Evolutionary conservation across 2,113 vertebrate species (phyloP), one percentile per base, ranked within the genome.

Genomic region (Catharus fuscescens): DNA sequence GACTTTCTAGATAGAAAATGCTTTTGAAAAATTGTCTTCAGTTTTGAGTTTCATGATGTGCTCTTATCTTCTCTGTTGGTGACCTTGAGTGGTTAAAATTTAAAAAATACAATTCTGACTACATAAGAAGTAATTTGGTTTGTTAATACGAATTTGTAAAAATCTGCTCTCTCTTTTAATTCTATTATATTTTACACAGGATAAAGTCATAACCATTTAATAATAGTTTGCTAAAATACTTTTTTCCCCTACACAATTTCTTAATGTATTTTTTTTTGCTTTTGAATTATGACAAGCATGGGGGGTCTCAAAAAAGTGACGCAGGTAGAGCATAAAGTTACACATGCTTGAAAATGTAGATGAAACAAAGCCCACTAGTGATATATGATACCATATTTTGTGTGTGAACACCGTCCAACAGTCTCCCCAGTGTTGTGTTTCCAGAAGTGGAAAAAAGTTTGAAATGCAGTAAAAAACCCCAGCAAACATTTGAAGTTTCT

Each of bases 251-350:
- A 8, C n/a, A 95, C 3, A 2, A 40, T 98, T 50, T 97, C 94
- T 97, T 12, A 97, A 94, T 3, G 91, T 92, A 80, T 97, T 98
- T 29, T 86, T 29, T 86, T 98, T 64, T 98, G 97, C 3, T 96
- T 99, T 84, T 79, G 78, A 28, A 71, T 79, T 1, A 96, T 97
- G 82, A 97, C 78, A 6, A 98, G 93, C 62, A 97, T 97, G 0
- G 98, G 98, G 98, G 98, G 74, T 97, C 86, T 97, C 48, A 86
- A 94, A 97, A 97, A 97, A 76, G 93, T 62, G 12, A 98, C 88
- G 17, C 96, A 99, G 87, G 97, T 99, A 74, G 98, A 98, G 52
- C 98, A 98, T 93, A 97, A 98, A 82, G 96, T 98, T 99, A 42
- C 70, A 94, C 12, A 20, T 59, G 14, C 96, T 98, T 88, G 97